Evolutionary conservation across 2,797 vertebrate species (phyloP), one percentile per base, ranked within the genome.

Genomic region (Phataginus tetradactyla): DNA sequence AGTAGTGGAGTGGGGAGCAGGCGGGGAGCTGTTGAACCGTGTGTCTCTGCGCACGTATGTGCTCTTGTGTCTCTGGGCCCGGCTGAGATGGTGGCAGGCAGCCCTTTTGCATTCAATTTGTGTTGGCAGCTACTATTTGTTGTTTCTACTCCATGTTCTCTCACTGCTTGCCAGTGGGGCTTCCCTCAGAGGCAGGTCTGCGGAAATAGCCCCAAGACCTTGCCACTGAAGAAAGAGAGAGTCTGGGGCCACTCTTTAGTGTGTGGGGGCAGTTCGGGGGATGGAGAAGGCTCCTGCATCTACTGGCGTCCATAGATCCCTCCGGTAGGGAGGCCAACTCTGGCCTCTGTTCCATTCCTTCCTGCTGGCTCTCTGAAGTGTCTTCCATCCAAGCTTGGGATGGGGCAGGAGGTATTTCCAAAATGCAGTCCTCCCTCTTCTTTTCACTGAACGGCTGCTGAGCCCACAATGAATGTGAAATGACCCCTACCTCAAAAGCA

Each of bases 21-120:
- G 14, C 55, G 64, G 75, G 72, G 71, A 72, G 85, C 80, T 34
- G 45, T 37, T 55, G 86, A 94, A 61, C 53, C 69, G 4, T 94
- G 96, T 97, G 96, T 96, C 80, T 97, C 86, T 21, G 77, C 45
- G 97, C 97, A 97, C 95, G 92, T 96, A 72, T 97, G 92, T 95
- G 78, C 49, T 87, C 85, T 75, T 37, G 32, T 77, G 53, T 69
- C 45, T 95, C 94, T 12, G 34, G 63, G 79, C 95, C 96, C 94
- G 86, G 90, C 91, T 3, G 83, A 91, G 86, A 95, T 90, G 88
- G 94, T 57, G 97, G 96, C 95, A 88, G 61, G 88, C 94, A 64
- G 94, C 93, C 90, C 57, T 97, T 86, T 17, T 42, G 59, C 45
- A 1, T 86, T 96, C n/a, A 42, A 95, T 97, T 98, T 97, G 89